A percentile compares a stretch with the other conserved stretches of the same genome.
phyloP scores from a whole-genome alignment of 2,888 invertebrate species.

The Miltochrista miniata region DNA sequence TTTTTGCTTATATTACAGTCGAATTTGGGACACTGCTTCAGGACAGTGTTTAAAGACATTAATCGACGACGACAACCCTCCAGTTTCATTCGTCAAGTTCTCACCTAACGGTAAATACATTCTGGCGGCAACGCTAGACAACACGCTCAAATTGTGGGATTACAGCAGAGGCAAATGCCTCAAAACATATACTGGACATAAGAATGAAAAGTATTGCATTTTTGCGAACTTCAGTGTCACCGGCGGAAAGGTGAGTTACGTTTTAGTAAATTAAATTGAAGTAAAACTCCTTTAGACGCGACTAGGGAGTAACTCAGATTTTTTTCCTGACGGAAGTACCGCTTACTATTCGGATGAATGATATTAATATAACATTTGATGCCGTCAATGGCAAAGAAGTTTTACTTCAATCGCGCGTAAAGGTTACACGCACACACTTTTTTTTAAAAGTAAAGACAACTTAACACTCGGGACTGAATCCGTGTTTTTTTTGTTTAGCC shows the following conservation, averaged over 20 bases:
- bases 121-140: conserved; percentile 98
- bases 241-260: conserved; percentile 97
- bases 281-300: too few species aligned
- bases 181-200: conserved; percentile 99
- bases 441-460: too few species aligned
- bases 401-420: too few species aligned
- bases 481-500: too few species aligned
- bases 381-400: too few species aligned
- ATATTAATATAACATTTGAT: too few species aligned
- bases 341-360: too few species aligned
- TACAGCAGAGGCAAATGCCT: conserved; percentile 99
- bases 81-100: conserved; percentile 99
- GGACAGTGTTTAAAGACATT: conserved; percentile 99
- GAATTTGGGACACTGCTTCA: conserved; percentile 99
- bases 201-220: conserved; percentile 99
- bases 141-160: conserved; percentile 99
- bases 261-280: too few species aligned
- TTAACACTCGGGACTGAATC: too few species aligned
- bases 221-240: conserved; percentile 99
- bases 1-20: conserved; percentile 83
- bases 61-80: conserved; percentile 99
- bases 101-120: conserved; percentile 99
- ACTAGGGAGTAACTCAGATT: too few species aligned
- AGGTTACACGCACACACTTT: too few species aligned
- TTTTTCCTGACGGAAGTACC: too few species aligned